phyloP scores from a whole-genome alignment of 2,888 invertebrate species.

The Taenaris catops region DNA sequence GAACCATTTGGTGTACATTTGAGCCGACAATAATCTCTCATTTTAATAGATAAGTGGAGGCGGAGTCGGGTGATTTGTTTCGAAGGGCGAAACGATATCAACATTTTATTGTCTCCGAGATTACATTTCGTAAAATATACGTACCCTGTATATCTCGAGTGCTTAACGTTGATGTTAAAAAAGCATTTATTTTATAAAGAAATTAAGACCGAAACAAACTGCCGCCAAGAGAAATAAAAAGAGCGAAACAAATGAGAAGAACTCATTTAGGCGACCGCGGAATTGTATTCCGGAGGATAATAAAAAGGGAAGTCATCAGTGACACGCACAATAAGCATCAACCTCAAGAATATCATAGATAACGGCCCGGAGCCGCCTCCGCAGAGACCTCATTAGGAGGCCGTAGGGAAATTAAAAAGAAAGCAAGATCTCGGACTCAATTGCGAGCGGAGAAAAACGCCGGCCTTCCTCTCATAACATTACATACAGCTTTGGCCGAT shows the following conservation, averaged over 20 bases:
- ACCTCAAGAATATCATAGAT: constrained; percentile 81
- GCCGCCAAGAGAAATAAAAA: constrained; percentile 77
- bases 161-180: constrained; percentile 7
- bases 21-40: constrained; percentile 73
- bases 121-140: constrained; percentile 9
- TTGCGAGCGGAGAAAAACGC: constrained; percentile 70
- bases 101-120: constrained; percentile 18
- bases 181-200: constrained; percentile 16
- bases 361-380: constrained; percentile 65
- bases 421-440: constrained; percentile 78
- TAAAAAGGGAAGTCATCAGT: constrained; percentile 79
- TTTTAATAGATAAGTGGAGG: constrained; percentile 78
- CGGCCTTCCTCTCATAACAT: constrained; percentile 76
- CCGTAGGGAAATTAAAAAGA: constrained; percentile 81
- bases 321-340: constrained; percentile 81
- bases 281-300: constrained; percentile 79
- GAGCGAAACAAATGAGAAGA: constrained; percentile 76
- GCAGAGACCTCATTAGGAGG: constrained; percentile 76
- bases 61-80: constrained; percentile 69
- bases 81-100: constrained; percentile 34
- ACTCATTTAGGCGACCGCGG: constrained; percentile 74
- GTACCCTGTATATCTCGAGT: constrained; percentile 3
- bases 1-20: constrained; percentile 49
- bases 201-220: constrained; percentile 42
- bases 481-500: constrained; percentile 76